phyloP scores from a whole-genome alignment of 2,797 vertebrate genomes.

The Nyctibius grandis region DNA sequence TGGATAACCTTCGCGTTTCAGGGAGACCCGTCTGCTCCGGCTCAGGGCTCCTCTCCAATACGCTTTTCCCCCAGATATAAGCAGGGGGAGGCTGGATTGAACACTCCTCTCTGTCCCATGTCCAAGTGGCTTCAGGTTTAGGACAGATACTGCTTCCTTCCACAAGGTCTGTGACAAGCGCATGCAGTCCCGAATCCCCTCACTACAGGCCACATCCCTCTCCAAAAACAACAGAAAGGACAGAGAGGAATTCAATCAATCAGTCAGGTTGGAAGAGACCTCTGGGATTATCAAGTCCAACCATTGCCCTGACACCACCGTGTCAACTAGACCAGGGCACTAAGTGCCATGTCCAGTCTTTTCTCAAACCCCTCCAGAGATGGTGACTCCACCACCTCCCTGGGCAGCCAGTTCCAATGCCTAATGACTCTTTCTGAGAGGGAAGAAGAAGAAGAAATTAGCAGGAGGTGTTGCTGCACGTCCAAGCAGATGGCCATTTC shows the following conservation, averaged over 20 bases:
- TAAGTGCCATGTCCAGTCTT: too few species aligned
- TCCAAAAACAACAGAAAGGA: background rate
- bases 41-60: background rate
- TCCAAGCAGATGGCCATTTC: fast-evolving
- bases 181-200: fast-evolving
- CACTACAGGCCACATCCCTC: fast-evolving
- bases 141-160: fast-evolving
- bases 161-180: fast-evolving
- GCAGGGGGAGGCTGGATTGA: background rate
- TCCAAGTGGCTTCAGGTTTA: background rate
- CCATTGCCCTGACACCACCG: too few species aligned
- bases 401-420: too few species aligned
- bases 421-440: too few species aligned
- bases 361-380: too few species aligned
- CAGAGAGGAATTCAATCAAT: background rate
- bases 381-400: too few species aligned
- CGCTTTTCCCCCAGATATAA: fast-evolving
- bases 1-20: background rate
- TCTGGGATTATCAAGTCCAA: too few species aligned
- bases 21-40: background rate
- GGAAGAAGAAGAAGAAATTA: too few species aligned
- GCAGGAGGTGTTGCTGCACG: fast-evolving
- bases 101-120: background rate
- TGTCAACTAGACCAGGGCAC: too few species aligned
- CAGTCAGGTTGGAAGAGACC: too few species aligned